phyloP scores from a whole-genome alignment of 1,140 invertebrate genomes.

The Scylla paramamosain region DNA sequence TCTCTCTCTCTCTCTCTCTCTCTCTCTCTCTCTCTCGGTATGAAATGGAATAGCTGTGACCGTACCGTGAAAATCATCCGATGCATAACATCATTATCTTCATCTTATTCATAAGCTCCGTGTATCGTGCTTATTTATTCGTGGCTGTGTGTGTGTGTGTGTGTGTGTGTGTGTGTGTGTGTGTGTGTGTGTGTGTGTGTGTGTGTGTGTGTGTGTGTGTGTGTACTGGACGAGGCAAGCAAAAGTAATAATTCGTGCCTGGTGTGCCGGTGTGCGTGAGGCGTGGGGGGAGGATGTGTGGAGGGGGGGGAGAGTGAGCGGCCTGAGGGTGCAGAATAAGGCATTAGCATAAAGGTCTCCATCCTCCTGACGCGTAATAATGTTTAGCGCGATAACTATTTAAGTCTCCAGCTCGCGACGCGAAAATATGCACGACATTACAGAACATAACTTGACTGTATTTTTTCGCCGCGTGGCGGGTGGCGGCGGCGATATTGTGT shows the following conservation, averaged over 20 bases:
- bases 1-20: no score
- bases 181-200: background rate
- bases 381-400: conserved; percentile 9
- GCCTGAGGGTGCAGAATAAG: background rate
- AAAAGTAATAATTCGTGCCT: background rate
- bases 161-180: no score
- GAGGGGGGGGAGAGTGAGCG: background rate
- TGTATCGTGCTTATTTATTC: no score
- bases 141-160: no score
- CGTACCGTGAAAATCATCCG: no score
- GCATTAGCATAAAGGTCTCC: conserved; percentile 13
- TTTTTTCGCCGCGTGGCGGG: background rate
- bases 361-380: conserved; percentile 13
- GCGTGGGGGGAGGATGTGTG: background rate
- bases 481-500: background rate
- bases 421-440: background rate
- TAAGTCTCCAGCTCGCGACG: background rate
- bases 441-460: background rate
- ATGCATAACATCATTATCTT: no score
- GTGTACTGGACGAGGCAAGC: background rate
- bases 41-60: no score
- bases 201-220: conserved; percentile 20
- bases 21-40: no score
- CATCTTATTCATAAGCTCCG: no score
- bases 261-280: background rate